Base-by-base conservation (phyloP, 2,888 invertebrate genomes). In the Trichopoda pennipes region DNA sequence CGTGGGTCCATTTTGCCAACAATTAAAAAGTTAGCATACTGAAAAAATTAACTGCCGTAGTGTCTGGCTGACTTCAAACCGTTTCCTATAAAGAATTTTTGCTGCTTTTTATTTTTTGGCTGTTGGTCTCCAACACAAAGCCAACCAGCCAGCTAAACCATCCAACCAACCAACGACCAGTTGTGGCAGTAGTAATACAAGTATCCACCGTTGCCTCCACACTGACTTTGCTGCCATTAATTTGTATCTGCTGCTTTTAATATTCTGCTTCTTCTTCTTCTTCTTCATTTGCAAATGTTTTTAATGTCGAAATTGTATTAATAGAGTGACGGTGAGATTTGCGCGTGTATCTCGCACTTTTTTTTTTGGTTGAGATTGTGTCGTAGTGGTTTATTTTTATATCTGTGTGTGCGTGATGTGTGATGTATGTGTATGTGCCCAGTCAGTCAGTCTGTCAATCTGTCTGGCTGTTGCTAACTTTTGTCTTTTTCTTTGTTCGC, bases 11-110 rank as follows among this genome's bases (percentile, higher is more conserved):
- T 79, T 53, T 49, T 42, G 63, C 58, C 58, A 74, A 68, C 51
- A 32, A 21, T 42, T 14, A 63, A 77, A 64, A 53, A 19, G 14
- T 72, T 72, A 21, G 7, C 17, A 17, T 35, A 55, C 28, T 23
- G 44, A 17, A 44, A 51, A 51, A 47, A 21, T 14, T 47, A 68
- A 82, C 75, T 66, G 81, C 79, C 81, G 81, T 60, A 55, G 70
- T 82, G 81, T 82, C 81, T 82, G 70, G 81, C 79, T 75, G 61
- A 61, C 70, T 75, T 82, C 79, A 55, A 75, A 82, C 78, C 70
- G 23, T 63, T 77, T 44, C 28, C 47, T 38, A 47, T 1, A n/a
- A 12, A 58, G 47, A 17, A 19, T 44, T n/a, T 55, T 12, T 60
- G 3, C 7, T 32, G n/a, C n/a, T 49, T 23, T 21, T 32, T 44